These are phyloP conservation scores for Heliangelus exortis DNA, from an alignment of 2,797 vertebrate species.

Conservation along the genomic window DNA sequence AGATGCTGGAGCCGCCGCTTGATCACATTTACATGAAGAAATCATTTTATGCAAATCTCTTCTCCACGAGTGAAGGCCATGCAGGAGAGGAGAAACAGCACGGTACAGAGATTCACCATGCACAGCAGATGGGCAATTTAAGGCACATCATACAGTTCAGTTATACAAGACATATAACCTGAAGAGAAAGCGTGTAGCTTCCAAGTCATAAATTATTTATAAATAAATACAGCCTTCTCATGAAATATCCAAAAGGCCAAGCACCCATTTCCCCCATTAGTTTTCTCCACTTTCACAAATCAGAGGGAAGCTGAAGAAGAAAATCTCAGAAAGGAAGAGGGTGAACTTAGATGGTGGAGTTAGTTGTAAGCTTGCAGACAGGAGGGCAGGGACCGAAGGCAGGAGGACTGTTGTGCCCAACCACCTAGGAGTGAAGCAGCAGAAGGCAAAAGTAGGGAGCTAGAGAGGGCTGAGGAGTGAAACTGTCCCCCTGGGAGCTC, in stretches of 20 bases:
- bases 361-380: background rate
- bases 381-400: background rate
- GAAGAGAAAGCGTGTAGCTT: slow-evolving; percentile 33
- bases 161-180: slow-evolving; percentile 30
- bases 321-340: background rate
- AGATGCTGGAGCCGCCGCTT: background rate
- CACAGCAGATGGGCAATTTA: slow-evolving; percentile 56
- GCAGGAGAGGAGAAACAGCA: background rate
- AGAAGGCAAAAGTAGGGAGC: background rate
- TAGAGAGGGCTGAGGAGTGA: background rate
- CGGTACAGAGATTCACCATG: background rate
- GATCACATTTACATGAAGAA: slow-evolving; percentile 45
- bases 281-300: slow-evolving; percentile 1
- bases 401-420: background rate
- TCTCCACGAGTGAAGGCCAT: background rate
- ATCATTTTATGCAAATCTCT: slow-evolving; percentile 56
- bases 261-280: background rate
- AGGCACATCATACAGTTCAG: slow-evolving; percentile 56
- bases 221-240: slow-evolving; percentile 42
- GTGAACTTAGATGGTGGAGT: background rate
- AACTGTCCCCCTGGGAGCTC: background rate
- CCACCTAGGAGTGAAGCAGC: background rate
- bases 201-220: slow-evolving; percentile 62
- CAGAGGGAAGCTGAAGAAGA: background rate
- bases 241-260: slow-evolving; percentile 53